Base-by-base conservation (phyloP, 2,797 vertebrate species). In the Danio choprae region DNA sequence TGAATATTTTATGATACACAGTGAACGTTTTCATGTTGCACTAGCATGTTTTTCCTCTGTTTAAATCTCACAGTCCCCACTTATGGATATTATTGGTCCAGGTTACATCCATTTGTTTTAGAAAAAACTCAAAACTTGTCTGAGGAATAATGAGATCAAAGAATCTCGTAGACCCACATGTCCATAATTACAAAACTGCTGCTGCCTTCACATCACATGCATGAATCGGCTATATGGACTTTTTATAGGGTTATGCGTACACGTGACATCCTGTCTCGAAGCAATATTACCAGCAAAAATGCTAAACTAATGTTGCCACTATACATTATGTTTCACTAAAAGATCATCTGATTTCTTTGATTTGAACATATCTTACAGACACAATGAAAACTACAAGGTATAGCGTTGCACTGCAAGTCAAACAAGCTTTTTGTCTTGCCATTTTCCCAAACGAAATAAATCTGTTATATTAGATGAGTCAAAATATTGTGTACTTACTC, bases 401-500 rank as follows among this genome's bases (percentile, higher is more conserved):
- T 22, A 65, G 65, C 4, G 12, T 59, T 13, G 56, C 22, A 59
- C 22, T 59, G 22, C 41, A 13, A 44, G 6, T 65, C 10, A 65
- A 65, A 44, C n/a, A 5, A 2, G 5, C 7, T 9, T n/a, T 46
- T 64, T 69, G 43, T 48, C 41, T 80, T 59, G 8, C 10, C 53
- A 5, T 53, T 67, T 46, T 12, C 7, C 11, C 7, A 51, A 29
- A 16, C 58, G 5, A 70, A 71, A 79, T 41, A 62, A 2, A 50
- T 81, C 6, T 53, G 29, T 58, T 40, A 46, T 74, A 69, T 67
- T 67, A 77, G 8, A 80, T 60, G 82, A 74, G 74, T 82, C 68
- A 80, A 72, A 43, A 51, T 38, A 53, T 68, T 75, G 46, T 76
- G 79, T 43, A 67, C 18, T 55, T 63, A 62, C 55, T 81, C 55